Evolutionary conservation across 2,113 vertebrate genomes (phyloP), one percentile per base, ranked within the genome.

Genomic region (Sinocyclocheilus maitianheensis): DNA sequence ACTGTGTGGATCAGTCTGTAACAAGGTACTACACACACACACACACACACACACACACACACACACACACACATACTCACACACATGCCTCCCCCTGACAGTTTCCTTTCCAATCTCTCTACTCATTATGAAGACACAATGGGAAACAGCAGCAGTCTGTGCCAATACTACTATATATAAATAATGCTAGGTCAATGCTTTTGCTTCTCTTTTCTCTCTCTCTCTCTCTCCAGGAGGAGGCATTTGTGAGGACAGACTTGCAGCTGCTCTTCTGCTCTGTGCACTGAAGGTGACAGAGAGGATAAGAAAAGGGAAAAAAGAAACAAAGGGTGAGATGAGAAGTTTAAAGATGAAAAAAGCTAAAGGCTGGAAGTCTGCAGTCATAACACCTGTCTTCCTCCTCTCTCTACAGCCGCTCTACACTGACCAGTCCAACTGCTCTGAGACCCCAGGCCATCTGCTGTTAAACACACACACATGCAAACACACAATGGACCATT

Each of bases 131-230:
- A 94, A 94, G 94, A 94, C 93, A 96, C 93, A 93, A 93, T 92
- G 87, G 93, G 90, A 93, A 92, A 87, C 88, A 91, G 90, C 90
- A 87, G 90, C 90, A 93, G 92, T 90, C 90, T 90, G 87, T 90
- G 90, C 94, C 94, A 95, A 94, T 94, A 93, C 94, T 90, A 92
- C 93, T 94, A 93, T 92, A 89, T 93, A 95, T 95, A 95, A 91
- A 92, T 94, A 95, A 94, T 95, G 84, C 92, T 95, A 94, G 92
- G 94, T 92, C 95, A 93, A 93, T 95, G 92, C 93, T 89, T 93
- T 94, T 89, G 87, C 77, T 87, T 26, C 85, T 89, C 85, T 62
- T 78, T 8, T 84, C 81, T 91, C 65, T 72, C 46, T 34, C 89
- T 89, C 89, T 48, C 46, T 91, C 86, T 90, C 92, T 90, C 88